Evolutionary conservation across 1,140 invertebrate genomes (phyloP), one percentile per base, ranked within the genome.

Genomic region (Apis mellifera): DNA sequence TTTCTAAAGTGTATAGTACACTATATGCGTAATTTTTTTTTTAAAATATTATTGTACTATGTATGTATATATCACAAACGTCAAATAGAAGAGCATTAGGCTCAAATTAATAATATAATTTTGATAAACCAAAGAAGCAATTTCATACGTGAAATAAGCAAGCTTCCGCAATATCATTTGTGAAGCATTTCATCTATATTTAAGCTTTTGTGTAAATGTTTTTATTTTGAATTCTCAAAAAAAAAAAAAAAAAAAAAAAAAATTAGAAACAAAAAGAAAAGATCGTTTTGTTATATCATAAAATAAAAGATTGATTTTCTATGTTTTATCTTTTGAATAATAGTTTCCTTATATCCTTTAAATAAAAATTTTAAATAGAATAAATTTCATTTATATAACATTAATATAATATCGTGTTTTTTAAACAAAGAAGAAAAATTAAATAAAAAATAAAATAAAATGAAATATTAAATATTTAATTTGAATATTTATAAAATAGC

Each of bases 271-370:
- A 54, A 2, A 21, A 32, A 15, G 21, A 65, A 42, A 42, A 42
- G 32, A 42, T 71, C 59, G 15, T 76, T 82, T 66, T 81, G 62
- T 81, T 59, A 68, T 54, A 57, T 8, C 19, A 32, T 64, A 74
- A 81, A 81, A 42, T 73, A 48, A 75, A 81, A 75, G 32, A 75
- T 68, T 81, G 62, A 21, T 75, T 81, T 81, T 81, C n/a, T 75
- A 68, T 19, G 17, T 50, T 48, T 15, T 11, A 1, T 50, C 2
- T 1, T 74, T 59, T 1, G 13, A 21, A 50, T 13, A 2, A 9
- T 21, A 50, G 0, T 69, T 48, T 5, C 12, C 9, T 48, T 13
- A 42, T n/a, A 48, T 1, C 13, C n/a, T 48, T 66, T 17, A 2
- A 48, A 19, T 42, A 42, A 42, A 19, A 42, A 4, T 48, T 62